Conservation (phyloP, 1,140 invertebrate genomes). For the Papilio machaon region DNA sequence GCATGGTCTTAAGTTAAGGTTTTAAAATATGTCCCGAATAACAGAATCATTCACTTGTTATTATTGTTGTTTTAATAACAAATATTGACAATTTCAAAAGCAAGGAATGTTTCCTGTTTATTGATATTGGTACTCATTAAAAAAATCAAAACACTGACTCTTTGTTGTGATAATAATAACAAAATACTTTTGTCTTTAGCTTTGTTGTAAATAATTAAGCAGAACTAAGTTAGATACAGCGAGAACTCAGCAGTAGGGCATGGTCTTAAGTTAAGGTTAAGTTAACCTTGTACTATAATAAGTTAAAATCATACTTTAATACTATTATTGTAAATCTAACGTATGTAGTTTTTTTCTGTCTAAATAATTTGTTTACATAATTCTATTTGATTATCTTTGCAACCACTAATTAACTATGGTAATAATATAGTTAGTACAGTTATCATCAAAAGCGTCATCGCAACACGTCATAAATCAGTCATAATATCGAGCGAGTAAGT, state of each 20-base stretch:
- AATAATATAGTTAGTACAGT: background rate
- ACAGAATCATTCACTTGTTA: too few species aligned
- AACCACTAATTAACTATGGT: background rate
- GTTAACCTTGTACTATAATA: background rate
- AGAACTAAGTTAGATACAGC: background rate
- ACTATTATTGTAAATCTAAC: too few species aligned
- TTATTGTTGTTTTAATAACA: too few species aligned
- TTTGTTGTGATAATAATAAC: background rate
- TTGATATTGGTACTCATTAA: too few species aligned
- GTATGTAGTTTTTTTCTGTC: too few species aligned
- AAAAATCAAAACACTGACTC: too few species aligned
- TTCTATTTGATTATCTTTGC: background rate
- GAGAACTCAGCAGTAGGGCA: too few species aligned
- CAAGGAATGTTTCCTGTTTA: too few species aligned
- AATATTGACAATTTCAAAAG: too few species aligned
- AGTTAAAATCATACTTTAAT: too few species aligned
- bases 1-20: background rate
- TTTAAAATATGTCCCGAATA: background rate
- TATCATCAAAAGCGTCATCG: conserved; percentile 10
- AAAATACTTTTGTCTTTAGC: background rate
- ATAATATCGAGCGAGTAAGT: conserved; percentile 28
- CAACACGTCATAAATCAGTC: conserved; percentile 11
- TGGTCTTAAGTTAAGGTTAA: background rate
- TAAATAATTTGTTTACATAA: background rate
- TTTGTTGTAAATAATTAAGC: background rate